Conservation (phyloP, 2,797 vertebrate species). For the Pogoniulus pusillus region DNA sequence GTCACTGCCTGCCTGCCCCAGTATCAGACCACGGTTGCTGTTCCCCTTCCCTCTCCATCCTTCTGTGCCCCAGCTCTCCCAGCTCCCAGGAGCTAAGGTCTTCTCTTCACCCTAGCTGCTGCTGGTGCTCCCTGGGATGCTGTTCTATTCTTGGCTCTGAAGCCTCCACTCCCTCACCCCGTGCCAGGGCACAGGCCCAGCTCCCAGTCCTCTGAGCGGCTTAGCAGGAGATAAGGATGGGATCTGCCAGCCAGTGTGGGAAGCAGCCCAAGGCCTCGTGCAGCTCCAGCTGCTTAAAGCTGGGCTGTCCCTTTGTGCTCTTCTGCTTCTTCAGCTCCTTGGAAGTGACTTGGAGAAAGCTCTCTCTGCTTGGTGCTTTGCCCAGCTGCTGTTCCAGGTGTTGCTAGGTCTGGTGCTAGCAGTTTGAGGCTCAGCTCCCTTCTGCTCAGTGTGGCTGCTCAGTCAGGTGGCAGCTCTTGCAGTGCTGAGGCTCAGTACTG, state of each 20-base stretch:
- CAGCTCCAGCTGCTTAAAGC: not conserved
- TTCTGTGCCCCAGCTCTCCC: not conserved
- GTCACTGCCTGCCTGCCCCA: not conserved
- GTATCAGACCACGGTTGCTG: rapidly evolving
- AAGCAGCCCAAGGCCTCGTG: not conserved
- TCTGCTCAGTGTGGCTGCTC: not conserved
- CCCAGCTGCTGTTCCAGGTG: not conserved
- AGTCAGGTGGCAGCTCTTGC: not conserved
- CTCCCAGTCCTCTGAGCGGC: not conserved
- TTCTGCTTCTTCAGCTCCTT: slow-evolving; percentile 35
- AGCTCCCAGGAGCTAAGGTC: not conserved
- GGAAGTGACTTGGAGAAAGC: slow-evolving; percentile 27
- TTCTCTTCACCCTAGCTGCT: not conserved
- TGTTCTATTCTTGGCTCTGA: not conserved
- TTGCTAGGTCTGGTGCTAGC: not conserved
- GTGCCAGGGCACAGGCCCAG: not conserved
- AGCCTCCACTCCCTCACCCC: not conserved
- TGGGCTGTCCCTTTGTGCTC: not conserved
- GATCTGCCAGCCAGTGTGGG: not conserved
- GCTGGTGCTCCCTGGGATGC: not conserved
- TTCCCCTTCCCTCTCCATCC: not conserved
- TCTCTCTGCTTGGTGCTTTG: not conserved
- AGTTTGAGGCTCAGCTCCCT: not conserved
- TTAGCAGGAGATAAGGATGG: not conserved
- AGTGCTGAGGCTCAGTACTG: not conserved